Evolutionary conservation across 2,888 invertebrate species (phyloP), one percentile per base, ranked within the genome.

Genomic region (Rhagium mordax): DNA sequence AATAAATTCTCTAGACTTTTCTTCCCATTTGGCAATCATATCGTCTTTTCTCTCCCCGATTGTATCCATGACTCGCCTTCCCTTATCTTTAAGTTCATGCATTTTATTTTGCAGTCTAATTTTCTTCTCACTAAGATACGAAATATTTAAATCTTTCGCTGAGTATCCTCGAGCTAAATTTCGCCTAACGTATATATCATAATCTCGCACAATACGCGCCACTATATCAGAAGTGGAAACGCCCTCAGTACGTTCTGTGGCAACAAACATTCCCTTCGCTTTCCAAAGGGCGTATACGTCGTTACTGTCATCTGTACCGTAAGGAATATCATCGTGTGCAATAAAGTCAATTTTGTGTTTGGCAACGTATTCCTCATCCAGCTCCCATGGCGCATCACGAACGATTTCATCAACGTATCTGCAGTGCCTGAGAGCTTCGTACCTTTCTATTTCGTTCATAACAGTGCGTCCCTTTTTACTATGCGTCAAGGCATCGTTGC

Each of bases 201-300:
- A 99, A 89, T 99, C 99, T 84, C 96, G 94, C 29, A 99, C 98
- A 87, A 99, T 99, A 82, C 99, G 92, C 65, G 97, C 97, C 47
- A 99, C 99, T 78, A 99, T 96, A 86, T 99, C 99, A 8, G 98
- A 98, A 8, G 99, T 99, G 2, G 99, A 99, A 16, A 99, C 98
- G 16, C 88, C 88, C 90, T 98, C 96, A 0, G 99, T 99, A 82
- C 99, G 91, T 87, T 99, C 94, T 0, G 99, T 99, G 48, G 97
- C 96, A 7, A 98, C 96, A 89, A 99, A 99, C 98, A 99, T 99
- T 82, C 98, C 98, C 86, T 81, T 75, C 21, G 94, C 94, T 88
- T 99, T 99, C 83, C 99, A 92, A 82, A 91, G 91, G 65, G 95
- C 97, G 88, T 99, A 99, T 48, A 98, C 93, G 87, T 96, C 96